A percentile compares a stretch with the other conserved stretches of the same genome.
Evolutionary conservation across 2,888 invertebrate genomes (phyloP).

Genomic region (Cotesia congregata): DNA sequence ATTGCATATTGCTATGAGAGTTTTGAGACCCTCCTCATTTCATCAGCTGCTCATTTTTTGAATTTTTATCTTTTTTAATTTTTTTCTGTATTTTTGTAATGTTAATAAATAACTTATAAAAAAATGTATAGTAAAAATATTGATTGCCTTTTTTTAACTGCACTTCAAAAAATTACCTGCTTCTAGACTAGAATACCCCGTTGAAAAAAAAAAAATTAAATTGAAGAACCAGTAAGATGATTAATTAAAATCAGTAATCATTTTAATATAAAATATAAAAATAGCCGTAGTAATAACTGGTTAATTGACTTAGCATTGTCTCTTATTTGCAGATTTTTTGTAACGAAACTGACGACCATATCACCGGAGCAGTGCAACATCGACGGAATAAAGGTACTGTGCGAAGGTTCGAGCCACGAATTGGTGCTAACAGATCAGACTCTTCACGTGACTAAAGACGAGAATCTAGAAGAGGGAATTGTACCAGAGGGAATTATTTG

Average conservation of each 20-base stretch:
- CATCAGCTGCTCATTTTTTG: no score
- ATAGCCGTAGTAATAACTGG: background rate
- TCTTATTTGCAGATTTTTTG: conserved; percentile 69
- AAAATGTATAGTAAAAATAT: no score
- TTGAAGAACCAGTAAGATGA: background rate
- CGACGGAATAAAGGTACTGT: conserved; percentile 58
- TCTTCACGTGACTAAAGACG: conserved; percentile 47
- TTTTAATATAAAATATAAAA: conserved; percentile 25
- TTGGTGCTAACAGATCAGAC: conserved; percentile 52
- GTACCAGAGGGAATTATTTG: conserved; percentile 52
- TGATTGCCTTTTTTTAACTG: no score
- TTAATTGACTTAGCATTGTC: conserved; percentile 37
- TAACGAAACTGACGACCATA: conserved; percentile 62
- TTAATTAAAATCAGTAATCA: conserved; percentile 26
- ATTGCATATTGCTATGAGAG: no score
- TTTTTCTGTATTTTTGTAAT: no score
- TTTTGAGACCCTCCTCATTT: no score
- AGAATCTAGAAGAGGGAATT: conserved; percentile 49
- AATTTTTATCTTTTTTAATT: no score
- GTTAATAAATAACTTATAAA: no score
- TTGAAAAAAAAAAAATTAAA: background rate
- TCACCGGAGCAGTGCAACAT: conserved; percentile 54
- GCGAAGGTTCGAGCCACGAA: conserved; percentile 50
- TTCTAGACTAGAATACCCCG: no score
- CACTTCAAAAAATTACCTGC: no score